Percentiles rank a stretch among this genome's conserved stretches.
phyloP scores from a whole-genome alignment of 2,113 vertebrate genomes.

The Brachyhypopomus gauderio region DNA sequence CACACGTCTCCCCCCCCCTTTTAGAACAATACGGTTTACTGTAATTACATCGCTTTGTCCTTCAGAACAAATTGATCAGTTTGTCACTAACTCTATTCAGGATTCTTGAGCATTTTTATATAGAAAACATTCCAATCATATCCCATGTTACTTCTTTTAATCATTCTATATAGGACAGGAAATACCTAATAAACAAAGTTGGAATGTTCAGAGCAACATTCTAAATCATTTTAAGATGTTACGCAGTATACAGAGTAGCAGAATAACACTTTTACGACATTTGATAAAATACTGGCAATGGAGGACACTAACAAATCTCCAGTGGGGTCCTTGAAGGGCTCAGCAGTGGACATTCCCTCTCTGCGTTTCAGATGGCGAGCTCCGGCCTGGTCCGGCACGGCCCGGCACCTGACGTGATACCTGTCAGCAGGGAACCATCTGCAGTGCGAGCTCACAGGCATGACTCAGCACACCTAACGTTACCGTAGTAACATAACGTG shows the following conservation, averaged over 20 bases:
- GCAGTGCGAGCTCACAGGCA: slow-evolving; percentile 8
- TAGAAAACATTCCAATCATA: neutral
- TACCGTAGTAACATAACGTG: slow-evolving; percentile 1
- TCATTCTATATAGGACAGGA: neutral
- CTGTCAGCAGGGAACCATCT: slow-evolving; percentile 24
- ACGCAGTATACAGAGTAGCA: neutral
- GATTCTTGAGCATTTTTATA: neutral
- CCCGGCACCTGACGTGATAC: slow-evolving; percentile 7
- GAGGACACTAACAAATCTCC: neutral
- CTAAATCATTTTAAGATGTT: neutral
- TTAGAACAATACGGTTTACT: neutral
- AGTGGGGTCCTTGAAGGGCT: neutral
- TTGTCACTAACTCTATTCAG: neutral
- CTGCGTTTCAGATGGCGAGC: neutral
- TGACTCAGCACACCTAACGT: slow-evolving; percentile 20
- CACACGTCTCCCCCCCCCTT: neutral
- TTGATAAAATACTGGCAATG: neutral
- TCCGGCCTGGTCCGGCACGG: neutral
- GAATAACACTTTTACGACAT: neutral
- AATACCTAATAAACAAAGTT: neutral
- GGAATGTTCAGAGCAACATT: neutral
- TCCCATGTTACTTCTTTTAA: neutral
- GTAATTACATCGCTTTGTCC: neutral
- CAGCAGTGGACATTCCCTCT: slow-evolving; percentile 2
- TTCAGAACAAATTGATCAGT: neutral